phyloP scores from a whole-genome alignment of 2,113 vertebrate species.

The Mirounga angustirostris region DNA sequence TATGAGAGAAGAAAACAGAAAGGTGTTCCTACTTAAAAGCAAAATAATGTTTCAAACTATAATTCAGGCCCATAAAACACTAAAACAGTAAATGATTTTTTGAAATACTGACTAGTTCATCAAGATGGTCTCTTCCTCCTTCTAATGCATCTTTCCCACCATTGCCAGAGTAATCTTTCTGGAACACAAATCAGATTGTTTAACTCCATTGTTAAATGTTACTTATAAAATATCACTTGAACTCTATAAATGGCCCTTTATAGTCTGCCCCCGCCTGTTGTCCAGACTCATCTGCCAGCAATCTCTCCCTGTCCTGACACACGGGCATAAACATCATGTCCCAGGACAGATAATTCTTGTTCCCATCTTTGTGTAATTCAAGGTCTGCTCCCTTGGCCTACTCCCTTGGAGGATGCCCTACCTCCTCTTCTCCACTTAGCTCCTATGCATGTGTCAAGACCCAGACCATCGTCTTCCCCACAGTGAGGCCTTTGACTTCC shows the following conservation, averaged over 20 bases:
- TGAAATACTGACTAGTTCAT: background rate
- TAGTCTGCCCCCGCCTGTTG: background rate
- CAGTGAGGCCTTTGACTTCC: background rate
- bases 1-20: background rate
- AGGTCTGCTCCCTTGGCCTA: background rate
- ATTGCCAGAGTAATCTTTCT: background rate
- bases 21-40: background rate
- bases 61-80: background rate
- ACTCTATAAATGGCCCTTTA: background rate
- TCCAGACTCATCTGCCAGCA: background rate
- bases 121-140: background rate
- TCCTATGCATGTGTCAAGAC: background rate
- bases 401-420: background rate
- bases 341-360: background rate
- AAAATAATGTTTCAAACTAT: constrained; percentile 34
- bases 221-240: background rate
- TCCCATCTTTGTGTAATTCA: background rate
- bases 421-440: background rate
- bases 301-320: background rate
- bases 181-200: background rate
- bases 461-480: background rate
- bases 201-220: background rate
- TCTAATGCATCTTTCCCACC: background rate
- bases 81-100: background rate
- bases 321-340: background rate